Conservation (phyloP, 2,888 invertebrate genomes). For the Masnerella sp. region DNA sequence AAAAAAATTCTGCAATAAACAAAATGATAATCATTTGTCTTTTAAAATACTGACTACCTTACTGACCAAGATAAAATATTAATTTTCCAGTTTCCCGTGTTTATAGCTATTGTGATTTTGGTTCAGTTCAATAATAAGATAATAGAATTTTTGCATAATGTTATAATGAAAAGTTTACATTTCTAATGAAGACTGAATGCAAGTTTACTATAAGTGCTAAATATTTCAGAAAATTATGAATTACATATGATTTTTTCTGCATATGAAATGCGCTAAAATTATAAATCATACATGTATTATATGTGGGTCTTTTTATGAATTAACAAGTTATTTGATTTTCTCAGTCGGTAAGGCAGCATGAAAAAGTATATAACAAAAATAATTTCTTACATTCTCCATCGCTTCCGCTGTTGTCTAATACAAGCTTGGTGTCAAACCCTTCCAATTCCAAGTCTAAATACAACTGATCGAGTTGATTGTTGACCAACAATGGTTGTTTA, state of each 20-base stretch:
- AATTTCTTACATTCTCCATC: slow-evolving; percentile 74
- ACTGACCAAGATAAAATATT: slow-evolving; percentile 1
- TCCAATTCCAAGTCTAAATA: slow-evolving; percentile 85
- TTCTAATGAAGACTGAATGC: too few species aligned
- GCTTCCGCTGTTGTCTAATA: slow-evolving; percentile 79
- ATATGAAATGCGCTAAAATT: too few species aligned
- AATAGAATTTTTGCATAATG: too few species aligned
- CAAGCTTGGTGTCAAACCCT: slow-evolving; percentile 79
- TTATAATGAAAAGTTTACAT: too few species aligned
- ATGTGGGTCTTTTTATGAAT: background rate
- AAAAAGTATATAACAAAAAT: background rate
- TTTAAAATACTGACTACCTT: slow-evolving; percentile 2
- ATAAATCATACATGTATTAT: background rate
- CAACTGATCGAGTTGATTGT: slow-evolving; percentile 85
- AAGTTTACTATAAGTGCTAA: too few species aligned
- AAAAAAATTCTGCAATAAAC: slow-evolving; percentile 11
- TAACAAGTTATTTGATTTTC: background rate
- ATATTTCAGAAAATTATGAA: too few species aligned
- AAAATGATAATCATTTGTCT: background rate
- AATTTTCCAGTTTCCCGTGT: too few species aligned
- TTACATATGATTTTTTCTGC: too few species aligned
- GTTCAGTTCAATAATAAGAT: too few species aligned
- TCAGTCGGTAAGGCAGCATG: slow-evolving; percentile 4
- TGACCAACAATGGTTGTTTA: slow-evolving; percentile 83
- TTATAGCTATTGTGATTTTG: too few species aligned